Base-by-base conservation (phyloP, 92 coral and sea anemone genomes). In the Desmophyllum pertusum region DNA sequence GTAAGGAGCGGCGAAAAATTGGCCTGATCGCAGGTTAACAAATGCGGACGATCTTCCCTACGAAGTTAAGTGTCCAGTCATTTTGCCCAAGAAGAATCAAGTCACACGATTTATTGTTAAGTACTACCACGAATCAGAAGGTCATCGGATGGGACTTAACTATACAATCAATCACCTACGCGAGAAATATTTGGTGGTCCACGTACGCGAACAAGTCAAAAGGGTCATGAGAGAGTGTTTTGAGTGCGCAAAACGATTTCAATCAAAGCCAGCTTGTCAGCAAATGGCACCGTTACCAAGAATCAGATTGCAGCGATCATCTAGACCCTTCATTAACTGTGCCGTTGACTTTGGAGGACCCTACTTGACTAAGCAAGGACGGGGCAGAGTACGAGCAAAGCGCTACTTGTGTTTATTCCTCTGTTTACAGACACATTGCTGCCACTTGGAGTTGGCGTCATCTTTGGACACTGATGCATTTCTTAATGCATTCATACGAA, bases 111-210 rank as follows among this genome's bases (percentile, higher is more conserved):
- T 78, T 40, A 79, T 78, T 10, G 78, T 37, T n/a, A 75, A 70
- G 76, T 77, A 83, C 52, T 78, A 84, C 45, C 88, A 88, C 19
- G 88, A 88, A 64, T 25, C 42, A 14, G 89, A 89, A 50, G 87
- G 83, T 50, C 90, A 86, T 40, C 43, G 41, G 70, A 91, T 87
- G 94, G 91, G 94, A 19, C 40, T 91, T 14, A 91, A 91, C 79
- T 87, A 36, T 45, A 90, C 89, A 4, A 51, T 87, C 37, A 78
- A 87, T 70, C 89, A 87, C 66, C 76, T 91, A 5, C 76, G 87
- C 9, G 89, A 80, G 78, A 83, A 38, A 37, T 84, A 88, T 67
- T 43, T 78, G 0, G 89, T 90, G 66, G 51, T 87, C 27, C 76
- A 91, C 14, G 81, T 23, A 11, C 31, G 91, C 3, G 51, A 84